Base-by-base conservation (phyloP, 2,888 invertebrate species). In the Galeopsomyia nigrocyanea region DNA sequence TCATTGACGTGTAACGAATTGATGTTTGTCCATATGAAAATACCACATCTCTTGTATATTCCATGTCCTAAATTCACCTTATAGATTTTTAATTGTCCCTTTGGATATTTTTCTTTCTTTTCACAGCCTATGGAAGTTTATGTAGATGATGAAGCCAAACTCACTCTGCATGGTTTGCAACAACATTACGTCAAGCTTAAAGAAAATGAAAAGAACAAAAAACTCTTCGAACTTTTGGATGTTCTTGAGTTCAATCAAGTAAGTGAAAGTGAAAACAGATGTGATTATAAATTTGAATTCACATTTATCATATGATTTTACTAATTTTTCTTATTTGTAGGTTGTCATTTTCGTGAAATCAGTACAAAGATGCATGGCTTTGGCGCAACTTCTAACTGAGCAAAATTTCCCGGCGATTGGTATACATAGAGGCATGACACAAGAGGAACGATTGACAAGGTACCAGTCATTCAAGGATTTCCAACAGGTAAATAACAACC, bases 401-500 rank as follows among this genome's bases (percentile, higher is more conserved):
- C 99, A 99, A 87, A 99, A 99, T 87, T 99, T 99, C 89, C 99
- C 99, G 0, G 98, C 98, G 0, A 99, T 99, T 84, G 98, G 98
- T 46, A 99, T 99, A 80, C 99, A 99, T 87, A 91, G 99, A 79
- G 96, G 94, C 70, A 98, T 99, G 98, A 94, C 94, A 7, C 98
- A 99, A 86, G 97, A 98, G 85, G 98, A 99, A 84, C 92, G 98
- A 78, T 89, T 99, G 56, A 94, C 95, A 6, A 92, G 98, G 76
- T 99, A 99, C 87, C 98, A 98, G 87, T 97, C 98, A 82, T 99
- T 99, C 87, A 99, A 99, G 88, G 99, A 99, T 88, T 99, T 99
- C 89, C 97, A 98, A 87, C 80, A 92, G 26, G 26, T 26, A 26
- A 26, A 26, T 26, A 26, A 2, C 2, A 26, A 5, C 26, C 26